Conservation (phyloP, 2,113 vertebrate species). For the Rana temporaria region DNA sequence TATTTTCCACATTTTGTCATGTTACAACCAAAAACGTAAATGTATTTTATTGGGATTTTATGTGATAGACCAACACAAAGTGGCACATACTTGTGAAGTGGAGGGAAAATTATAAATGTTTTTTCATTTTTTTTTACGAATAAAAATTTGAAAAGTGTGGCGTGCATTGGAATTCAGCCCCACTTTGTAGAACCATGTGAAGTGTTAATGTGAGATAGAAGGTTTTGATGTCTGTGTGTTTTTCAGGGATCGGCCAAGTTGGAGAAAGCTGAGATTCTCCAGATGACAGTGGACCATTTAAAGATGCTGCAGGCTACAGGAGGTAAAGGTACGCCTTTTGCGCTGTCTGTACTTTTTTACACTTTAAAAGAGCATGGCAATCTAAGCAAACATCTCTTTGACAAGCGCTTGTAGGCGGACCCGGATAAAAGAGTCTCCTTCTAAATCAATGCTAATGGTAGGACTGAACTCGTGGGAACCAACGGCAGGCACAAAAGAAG, state of each 20-base stretch:
- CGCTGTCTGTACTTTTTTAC: constrained; percentile 59
- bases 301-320: constrained; percentile 93
- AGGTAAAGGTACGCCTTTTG: constrained; percentile 86
- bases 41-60: no score
- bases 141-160: no score
- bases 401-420: constrained; percentile 71
- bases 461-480: constrained; percentile 94
- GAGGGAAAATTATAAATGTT: no score
- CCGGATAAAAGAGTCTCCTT: constrained; percentile 76
- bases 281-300: constrained; percentile 98
- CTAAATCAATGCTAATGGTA: constrained; percentile 88
- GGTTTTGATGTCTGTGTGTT: constrained; percentile 66
- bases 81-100: no score
- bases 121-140: no score
- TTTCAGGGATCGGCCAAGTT: constrained; percentile 93
- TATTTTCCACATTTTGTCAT: no score
- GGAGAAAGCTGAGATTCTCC: constrained; percentile 97
- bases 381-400: constrained; percentile 70
- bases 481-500: constrained; percentile 85
- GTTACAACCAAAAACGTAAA: no score
- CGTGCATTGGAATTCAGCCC: no score
- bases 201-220: neutral
- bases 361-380: constrained; percentile 62
- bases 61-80: no score
- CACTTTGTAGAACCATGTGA: no score